Conservation (phyloP, 2,113 vertebrate genomes). For the Colossoma macropomum region DNA sequence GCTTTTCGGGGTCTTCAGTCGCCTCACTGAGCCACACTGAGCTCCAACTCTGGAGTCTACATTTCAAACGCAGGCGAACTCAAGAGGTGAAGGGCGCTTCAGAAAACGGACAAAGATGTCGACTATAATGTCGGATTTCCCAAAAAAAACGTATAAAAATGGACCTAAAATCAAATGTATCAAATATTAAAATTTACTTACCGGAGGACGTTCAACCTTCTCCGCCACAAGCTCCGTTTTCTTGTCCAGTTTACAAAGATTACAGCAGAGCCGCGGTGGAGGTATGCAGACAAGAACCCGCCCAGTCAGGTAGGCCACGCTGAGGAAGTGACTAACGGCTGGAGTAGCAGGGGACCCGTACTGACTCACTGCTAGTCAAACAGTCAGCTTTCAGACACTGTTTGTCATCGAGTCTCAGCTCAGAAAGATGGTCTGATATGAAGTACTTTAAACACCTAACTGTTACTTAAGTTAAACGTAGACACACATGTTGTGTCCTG, state of each 20-base stretch:
- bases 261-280: constrained; percentile 35
- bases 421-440: too few relatives aligned
- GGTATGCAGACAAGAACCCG: constrained; percentile 30
- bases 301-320: not conserved
- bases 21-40: too few relatives aligned
- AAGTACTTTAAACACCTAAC: too few relatives aligned
- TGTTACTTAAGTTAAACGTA: too few relatives aligned
- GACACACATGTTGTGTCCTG: too few relatives aligned
- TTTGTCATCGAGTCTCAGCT: too few relatives aligned
- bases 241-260: not conserved
- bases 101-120: not conserved
- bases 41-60: too few relatives aligned
- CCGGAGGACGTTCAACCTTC: constrained; percentile 9
- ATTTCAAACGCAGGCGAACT: too few relatives aligned
- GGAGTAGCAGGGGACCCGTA: not conserved
- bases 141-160: not conserved
- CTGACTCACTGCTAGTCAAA: not conserved
- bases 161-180: not conserved
- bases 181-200: not conserved
- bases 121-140: not conserved
- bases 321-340: constrained; percentile 26
- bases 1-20: too few relatives aligned
- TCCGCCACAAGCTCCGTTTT: constrained; percentile 3
- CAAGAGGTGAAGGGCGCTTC: too few relatives aligned
- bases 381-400: not conserved